Percentiles rank a stretch among this genome's conserved stretches.
phyloP scores from a whole-genome alignment of 2,113 vertebrate genomes.

The Ondatra zibethicus region DNA sequence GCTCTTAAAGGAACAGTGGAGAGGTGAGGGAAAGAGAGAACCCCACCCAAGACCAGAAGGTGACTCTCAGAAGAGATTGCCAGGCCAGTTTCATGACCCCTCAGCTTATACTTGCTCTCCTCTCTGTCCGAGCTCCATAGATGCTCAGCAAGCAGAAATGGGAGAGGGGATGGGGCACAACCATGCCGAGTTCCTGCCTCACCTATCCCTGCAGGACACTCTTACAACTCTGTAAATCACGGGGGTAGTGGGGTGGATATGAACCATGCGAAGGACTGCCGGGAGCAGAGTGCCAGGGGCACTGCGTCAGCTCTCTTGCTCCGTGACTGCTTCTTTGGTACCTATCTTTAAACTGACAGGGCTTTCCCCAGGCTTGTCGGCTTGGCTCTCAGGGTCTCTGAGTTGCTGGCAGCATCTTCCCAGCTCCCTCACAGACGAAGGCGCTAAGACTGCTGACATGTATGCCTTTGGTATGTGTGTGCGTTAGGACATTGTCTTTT shows the following conservation, averaged over 20 bases:
- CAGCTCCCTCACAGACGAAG: background rate
- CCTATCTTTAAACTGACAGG: background rate
- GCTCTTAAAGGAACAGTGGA: background rate
- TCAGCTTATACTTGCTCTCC: background rate
- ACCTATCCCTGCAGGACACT: no score
- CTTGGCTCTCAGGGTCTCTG: background rate
- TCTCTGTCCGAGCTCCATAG: background rate
- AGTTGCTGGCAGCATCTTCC: background rate
- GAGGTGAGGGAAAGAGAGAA: no score
- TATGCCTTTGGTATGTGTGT: background rate
- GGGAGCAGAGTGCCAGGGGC: background rate
- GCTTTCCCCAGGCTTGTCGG: background rate
- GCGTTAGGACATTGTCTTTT: background rate
- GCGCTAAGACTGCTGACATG: background rate
- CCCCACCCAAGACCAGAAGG: background rate
- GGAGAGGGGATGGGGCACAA: background rate
- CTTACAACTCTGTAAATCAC: background rate
- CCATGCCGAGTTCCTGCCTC: background rate
- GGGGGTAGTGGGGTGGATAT: fast-evolving
- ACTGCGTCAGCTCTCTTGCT: background rate
- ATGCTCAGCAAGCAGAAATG: background rate
- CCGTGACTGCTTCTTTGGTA: background rate
- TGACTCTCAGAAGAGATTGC: background rate
- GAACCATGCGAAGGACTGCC: background rate
- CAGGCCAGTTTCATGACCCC: background rate